A percentile compares a stretch with the other conserved stretches of the same genome.
Evolutionary conservation across 2,797 vertebrate species (phyloP).

Genomic region (Alcedo atthis): DNA sequence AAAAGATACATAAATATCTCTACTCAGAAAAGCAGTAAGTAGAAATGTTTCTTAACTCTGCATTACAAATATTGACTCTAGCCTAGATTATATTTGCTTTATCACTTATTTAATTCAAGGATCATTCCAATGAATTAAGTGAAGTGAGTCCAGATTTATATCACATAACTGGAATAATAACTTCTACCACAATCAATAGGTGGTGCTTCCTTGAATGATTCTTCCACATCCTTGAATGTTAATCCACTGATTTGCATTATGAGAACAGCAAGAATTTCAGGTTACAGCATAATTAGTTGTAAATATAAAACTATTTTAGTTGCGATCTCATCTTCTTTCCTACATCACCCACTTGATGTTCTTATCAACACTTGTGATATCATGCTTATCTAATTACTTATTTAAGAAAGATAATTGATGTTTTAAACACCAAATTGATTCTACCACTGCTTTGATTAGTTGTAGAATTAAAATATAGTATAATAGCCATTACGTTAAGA

Average conservation of each 20-base stretch:
- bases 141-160: neutral
- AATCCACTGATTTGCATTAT: neutral
- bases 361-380: slow-evolving; percentile 15
- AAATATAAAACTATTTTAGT: neutral
- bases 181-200: neutral
- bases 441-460: neutral
- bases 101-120: neutral
- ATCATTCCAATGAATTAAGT: neutral
- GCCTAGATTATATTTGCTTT: neutral
- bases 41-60: neutral
- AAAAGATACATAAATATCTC: neutral
- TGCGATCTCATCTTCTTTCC: neutral
- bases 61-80: neutral
- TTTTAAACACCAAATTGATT: neutral
- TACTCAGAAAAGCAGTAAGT: neutral
- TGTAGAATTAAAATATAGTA: neutral
- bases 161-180: neutral
- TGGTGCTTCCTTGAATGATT: neutral
- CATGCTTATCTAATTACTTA: slow-evolving; percentile 30
- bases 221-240: neutral
- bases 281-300: neutral
- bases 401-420: slow-evolving; percentile 36
- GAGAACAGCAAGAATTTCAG: neutral
- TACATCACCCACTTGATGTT: neutral
- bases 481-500: neutral